Evolutionary conservation across 1,140 invertebrate genomes (phyloP), one percentile per base, ranked within the genome.

Genomic region (Euura saliciscinereae): DNA sequence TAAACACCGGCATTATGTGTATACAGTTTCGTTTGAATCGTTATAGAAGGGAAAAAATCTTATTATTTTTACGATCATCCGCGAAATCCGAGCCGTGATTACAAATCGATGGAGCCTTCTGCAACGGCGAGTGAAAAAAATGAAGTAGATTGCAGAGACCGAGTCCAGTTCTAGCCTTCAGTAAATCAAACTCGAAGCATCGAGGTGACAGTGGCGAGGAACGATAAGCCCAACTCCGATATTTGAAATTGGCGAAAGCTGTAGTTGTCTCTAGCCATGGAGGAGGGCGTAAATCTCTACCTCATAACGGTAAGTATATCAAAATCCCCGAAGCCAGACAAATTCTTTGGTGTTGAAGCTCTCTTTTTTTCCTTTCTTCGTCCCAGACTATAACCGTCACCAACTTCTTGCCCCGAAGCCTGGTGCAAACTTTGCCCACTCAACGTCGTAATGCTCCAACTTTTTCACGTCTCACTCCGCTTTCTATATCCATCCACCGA

Each of bases 41-140:
- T 59, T 59, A 59, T 59, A 59, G 28, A 28, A 28, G 28, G 28
- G 28, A 28, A 28, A 59, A 59, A 59, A 59, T 59, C 51, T 59
- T 59, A n/a, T 59, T 59, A 59, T 59, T 59, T 59, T 59, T 59
- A 59, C 51, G 51, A 59, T 59, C 51, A 59, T 59, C 51, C 51
- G 51, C 51, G 13, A 6, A 11, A 59, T n/a, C 10, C 10, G 13
- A 8, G 8, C 51, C 51, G 51, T 59, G 51, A 59, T 59, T 59
- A n/a, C 51, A 59, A 59, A 59, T 59, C 51, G 51, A 59, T 28
- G 28, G 46, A 11, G 10, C 51, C 51, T n/a, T 4, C 51, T 8
- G 51, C 8, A 59, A 11, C 3, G 3, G 6, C 51, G 51, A 8
- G 51, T 8, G 51, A 59, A 8, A 59, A 59, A 11, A 11, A 8